phyloP scores from a whole-genome alignment of 1,140 invertebrate genomes.

The Cherax quadricarinatus region DNA sequence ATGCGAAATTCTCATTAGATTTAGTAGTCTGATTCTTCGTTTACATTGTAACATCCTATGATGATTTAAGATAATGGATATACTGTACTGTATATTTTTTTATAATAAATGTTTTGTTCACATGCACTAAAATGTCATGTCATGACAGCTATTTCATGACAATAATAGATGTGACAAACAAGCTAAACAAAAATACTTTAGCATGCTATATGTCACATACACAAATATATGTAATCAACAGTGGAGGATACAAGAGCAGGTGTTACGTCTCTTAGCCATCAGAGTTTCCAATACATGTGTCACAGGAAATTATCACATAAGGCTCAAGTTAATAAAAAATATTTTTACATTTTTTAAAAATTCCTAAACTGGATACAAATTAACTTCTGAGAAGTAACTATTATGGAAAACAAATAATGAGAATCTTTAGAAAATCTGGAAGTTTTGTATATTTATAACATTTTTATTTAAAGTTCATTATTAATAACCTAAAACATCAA shows the following conservation, averaged over 20 bases:
- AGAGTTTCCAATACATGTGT: neutral
- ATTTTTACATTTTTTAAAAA: neutral
- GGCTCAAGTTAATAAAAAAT: neutral
- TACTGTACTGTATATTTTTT: slow-evolving; percentile 6
- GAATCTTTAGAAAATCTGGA: too few species aligned
- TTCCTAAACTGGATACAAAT: neutral
- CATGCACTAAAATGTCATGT: neutral
- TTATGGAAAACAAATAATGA: too few species aligned
- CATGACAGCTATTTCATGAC: neutral
- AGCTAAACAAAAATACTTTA: neutral
- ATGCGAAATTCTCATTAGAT: slow-evolving; percentile 25
- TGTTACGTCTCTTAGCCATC: neutral
- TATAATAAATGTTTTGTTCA: neutral
- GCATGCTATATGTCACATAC: slow-evolving; percentile 8
- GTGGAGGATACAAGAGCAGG: neutral
- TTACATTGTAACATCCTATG: slow-evolving; percentile 21
- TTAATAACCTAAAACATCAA: too few species aligned
- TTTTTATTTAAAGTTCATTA: too few species aligned
- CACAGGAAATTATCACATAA: slow-evolving; percentile 7
- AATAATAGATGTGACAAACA: neutral
- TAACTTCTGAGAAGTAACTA: neutral
- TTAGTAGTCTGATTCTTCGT: slow-evolving; percentile 20
- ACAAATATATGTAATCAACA: neutral
- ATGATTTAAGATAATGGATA: neutral
- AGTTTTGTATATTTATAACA: too few species aligned